Base-by-base conservation (phyloP, 2,888 invertebrate genomes). In the Sycophila texana region DNA sequence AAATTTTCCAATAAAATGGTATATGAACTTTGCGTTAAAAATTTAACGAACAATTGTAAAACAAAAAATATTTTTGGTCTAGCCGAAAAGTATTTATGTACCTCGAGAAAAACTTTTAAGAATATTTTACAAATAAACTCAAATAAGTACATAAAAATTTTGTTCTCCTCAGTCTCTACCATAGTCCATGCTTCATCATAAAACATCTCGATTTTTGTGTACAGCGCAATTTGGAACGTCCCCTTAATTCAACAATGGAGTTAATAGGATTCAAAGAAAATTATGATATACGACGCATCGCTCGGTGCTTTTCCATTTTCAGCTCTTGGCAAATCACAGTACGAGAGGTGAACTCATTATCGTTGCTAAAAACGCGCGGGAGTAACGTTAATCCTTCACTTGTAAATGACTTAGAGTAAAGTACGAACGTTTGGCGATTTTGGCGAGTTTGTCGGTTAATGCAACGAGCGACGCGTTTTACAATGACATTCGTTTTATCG, bases 321-420 rank as follows among this genome's bases (percentile, higher is more conserved):
- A 70, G 60, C 67, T 75, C 73, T 80, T 73, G 68, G 65, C 73
- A 76, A 68, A 80, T 80, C 76, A 80, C 80, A 80, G 76, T 72
- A 68, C 55, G 63, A 18, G 63, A 47, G 30, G 74, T 75, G 20
- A 75, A 53, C 74, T 39, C 39, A 7, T 39, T 39, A 39, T 39
- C 39, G 5, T 39, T 39, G 39, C 39, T 39, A 39, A 22, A 79
- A 79, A 72, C 47, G 16, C 20, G 30, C 53, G 39, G 66, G 20
- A 63, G 57, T 68, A 76, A 47, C 73, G 61, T 72, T 63, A 13
- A 57, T 65, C 60, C 75, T 75, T 75, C 26, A 47, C 68, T 63
- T 70, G 16, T 51, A 65, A 66, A 76, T 80, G 68, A 80, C 80
- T 80, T 74, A 76, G 76, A 80, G 75, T 49, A 65, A 74, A 77